These are phyloP conservation scores for Xylota sylvarum DNA, from an alignment of 2,888 invertebrate species.

Conservation along the genomic window DNA sequence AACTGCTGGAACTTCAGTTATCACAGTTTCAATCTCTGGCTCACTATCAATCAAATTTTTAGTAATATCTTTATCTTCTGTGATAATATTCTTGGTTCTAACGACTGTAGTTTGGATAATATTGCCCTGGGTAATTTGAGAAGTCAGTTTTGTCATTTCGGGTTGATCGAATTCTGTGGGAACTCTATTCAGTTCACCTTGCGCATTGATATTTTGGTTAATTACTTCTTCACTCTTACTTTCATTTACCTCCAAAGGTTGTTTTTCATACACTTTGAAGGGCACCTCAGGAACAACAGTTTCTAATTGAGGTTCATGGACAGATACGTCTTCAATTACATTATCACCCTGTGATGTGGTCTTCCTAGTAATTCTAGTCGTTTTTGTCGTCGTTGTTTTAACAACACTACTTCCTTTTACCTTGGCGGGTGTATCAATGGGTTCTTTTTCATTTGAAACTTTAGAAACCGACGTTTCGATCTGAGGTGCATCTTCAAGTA, in stretches of 20 bases:
- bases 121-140: conserved; percentile 4
- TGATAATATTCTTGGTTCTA: conserved; percentile 79
- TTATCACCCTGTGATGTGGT: conserved; percentile 80
- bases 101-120: conserved; percentile 28
- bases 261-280: not conserved
- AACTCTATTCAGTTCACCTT: not conserved
- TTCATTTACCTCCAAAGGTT: not conserved
- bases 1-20: not conserved
- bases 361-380: conserved; percentile 82
- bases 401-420: conserved; percentile 79
- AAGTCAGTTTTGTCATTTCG: conserved; percentile 21
- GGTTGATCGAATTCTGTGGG: not conserved
- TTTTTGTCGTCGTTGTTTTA: conserved; percentile 83
- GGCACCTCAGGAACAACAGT: not conserved
- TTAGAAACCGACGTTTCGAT: conserved; percentile 52
- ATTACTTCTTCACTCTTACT: not conserved
- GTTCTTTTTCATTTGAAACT: conserved; percentile 4
- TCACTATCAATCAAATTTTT: conserved; percentile 79
- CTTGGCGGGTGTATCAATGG: not conserved
- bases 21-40: conserved; percentile 77
- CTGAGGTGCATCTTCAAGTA: conserved; percentile 68
- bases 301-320: conserved; percentile 13
- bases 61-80: conserved; percentile 81
- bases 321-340: conserved; percentile 64
- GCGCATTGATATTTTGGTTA: not conserved